Conservation (phyloP, 2,797 vertebrate genomes). For the Erithacus rubecula region DNA sequence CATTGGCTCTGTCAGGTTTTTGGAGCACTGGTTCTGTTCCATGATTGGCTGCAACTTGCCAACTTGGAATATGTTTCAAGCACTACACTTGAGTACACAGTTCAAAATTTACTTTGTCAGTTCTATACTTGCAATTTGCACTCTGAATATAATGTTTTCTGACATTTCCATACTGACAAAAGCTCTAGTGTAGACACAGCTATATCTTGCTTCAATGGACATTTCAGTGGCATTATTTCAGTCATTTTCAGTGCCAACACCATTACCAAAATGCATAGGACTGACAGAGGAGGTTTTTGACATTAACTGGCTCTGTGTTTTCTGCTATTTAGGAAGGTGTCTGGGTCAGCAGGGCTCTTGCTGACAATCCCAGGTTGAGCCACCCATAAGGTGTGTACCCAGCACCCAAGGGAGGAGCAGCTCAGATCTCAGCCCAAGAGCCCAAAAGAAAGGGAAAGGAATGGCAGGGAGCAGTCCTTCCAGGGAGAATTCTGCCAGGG, state of each 20-base stretch:
- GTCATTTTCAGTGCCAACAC: background rate
- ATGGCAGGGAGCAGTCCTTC: background rate
- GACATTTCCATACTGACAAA: conserved; percentile 60
- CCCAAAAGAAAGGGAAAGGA: background rate
- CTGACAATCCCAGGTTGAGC: background rate
- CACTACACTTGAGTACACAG: conserved; percentile 50
- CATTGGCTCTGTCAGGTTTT: conserved; percentile 32
- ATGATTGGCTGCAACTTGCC: conserved; percentile 49
- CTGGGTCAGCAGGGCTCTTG: background rate
- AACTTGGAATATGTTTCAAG: conserved; percentile 50
- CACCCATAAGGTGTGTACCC: background rate
- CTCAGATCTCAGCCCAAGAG: background rate
- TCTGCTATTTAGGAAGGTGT: background rate
- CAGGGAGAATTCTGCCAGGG: background rate
- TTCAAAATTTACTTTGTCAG: conserved; percentile 64
- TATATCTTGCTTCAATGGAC: conserved; percentile 16
- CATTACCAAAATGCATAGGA: background rate
- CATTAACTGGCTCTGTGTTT: background rate
- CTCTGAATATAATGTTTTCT: conserved; percentile 57
- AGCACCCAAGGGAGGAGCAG: background rate
- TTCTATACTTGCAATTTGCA: conserved; percentile 45
- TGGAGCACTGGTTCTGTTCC: conserved; percentile 24
- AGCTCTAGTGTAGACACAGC: conserved; percentile 12
- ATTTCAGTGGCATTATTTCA: conserved; percentile 28
- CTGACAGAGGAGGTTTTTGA: background rate